These are phyloP conservation scores for Alca torda DNA, from an alignment of 2,797 vertebrate species.

Conservation along the genomic window DNA sequence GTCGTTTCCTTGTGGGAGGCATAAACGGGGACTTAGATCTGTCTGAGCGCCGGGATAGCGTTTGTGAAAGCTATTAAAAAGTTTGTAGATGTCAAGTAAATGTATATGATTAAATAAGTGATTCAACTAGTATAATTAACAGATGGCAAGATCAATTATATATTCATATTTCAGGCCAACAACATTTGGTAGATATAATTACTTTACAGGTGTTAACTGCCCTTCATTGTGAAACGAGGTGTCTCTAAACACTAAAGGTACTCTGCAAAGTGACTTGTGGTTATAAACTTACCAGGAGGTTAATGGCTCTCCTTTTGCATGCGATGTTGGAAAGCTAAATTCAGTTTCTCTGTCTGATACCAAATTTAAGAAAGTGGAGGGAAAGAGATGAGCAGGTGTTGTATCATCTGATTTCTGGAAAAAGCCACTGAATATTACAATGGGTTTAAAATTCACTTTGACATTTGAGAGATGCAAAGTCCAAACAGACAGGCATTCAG, in stretches of 20 bases:
- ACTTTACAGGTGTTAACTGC: constrained; percentile 82
- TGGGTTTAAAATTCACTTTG: constrained; percentile 61
- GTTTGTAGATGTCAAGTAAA: constrained; percentile 66
- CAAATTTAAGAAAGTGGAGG: constrained; percentile 16
- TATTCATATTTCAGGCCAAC: constrained; percentile 78
- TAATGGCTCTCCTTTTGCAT: not conserved
- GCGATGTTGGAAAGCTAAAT: constrained; percentile 42
- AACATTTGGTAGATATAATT: constrained; percentile 82
- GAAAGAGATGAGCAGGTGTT: constrained; percentile 54
- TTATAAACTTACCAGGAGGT: constrained; percentile 55
- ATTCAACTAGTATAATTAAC: constrained; percentile 80
- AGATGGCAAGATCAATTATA: constrained; percentile 80
- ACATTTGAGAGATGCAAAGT: constrained; percentile 51
- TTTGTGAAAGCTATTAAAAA: constrained; percentile 71
- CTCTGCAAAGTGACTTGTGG: constrained; percentile 68
- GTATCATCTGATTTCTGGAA: constrained; percentile 58
- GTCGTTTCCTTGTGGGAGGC: not conserved
- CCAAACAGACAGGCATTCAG: constrained; percentile 51
- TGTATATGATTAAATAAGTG: constrained; percentile 77
- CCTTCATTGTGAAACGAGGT: constrained; percentile 70
- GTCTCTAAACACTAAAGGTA: constrained; percentile 63
- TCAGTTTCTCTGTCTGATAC: not conserved
- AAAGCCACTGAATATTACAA: constrained; percentile 14
- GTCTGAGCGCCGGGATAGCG: not conserved
- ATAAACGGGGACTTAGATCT: constrained; percentile 3